Conservation (phyloP, 2,113 vertebrate genomes). For the Tylochromis polylepis region DNA sequence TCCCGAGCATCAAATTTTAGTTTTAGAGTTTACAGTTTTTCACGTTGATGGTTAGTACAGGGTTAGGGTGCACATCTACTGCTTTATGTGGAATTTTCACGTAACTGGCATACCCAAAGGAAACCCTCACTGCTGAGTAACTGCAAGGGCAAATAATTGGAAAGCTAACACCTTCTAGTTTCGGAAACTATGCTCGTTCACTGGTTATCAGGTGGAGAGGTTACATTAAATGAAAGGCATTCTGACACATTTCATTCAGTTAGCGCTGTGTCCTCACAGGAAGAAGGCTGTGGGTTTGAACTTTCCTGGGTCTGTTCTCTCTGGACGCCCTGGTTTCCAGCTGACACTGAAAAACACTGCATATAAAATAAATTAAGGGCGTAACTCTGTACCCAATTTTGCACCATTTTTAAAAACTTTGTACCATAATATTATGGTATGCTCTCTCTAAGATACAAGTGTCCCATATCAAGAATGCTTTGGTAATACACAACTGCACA, state of each 20-base stretch:
- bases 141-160: neutral
- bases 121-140: neutral
- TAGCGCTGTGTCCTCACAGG: neutral
- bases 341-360: neutral
- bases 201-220: neutral
- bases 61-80: neutral
- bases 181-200: accelerated
- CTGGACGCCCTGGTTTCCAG: neutral
- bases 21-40: neutral
- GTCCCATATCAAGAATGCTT: neutral
- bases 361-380: neutral
- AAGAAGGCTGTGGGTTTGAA: neutral
- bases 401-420: neutral
- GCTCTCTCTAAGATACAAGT: neutral
- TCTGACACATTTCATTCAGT: neutral
- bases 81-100: neutral
- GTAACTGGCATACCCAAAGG: neutral
- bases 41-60: accelerated
- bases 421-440: neutral
- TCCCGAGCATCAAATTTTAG: too few relatives aligned
- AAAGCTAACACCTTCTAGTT: neutral
- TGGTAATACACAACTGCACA: neutral
- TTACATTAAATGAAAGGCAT: neutral
- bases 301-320: neutral
- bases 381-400: neutral